A percentile compares a stretch with the other conserved stretches of the same genome.
Conservation (phyloP, 2,113 vertebrate genomes). For the Heloderma charlesbogerti region DNA sequence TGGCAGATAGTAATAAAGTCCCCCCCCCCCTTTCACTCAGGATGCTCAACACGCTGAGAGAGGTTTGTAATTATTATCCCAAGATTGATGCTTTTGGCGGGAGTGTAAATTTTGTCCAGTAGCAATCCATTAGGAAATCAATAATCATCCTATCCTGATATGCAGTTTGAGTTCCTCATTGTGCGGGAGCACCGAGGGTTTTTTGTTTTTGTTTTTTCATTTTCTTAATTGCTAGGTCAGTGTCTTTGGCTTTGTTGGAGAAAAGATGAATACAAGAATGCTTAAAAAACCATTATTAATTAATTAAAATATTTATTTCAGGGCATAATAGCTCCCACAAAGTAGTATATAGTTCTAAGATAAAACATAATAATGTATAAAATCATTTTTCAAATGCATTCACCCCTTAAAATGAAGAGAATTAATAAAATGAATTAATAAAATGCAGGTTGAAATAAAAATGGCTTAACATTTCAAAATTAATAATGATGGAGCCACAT, state of each 20-base stretch:
- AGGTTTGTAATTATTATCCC: constrained; percentile 83
- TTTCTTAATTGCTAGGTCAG: constrained; percentile 53
- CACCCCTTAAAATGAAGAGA: not conserved
- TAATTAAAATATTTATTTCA: not conserved
- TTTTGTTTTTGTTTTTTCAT: constrained; percentile 35
- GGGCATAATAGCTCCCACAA: not conserved
- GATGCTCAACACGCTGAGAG: constrained; percentile 72
- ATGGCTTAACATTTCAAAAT: not conserved
- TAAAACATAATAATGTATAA: not conserved
- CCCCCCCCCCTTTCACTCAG: constrained; percentile 68
- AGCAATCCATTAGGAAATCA: constrained; percentile 88
- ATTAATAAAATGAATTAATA: not conserved
- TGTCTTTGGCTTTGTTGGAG: constrained; percentile 38
- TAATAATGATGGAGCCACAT: not conserved
- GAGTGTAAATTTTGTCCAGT: constrained; percentile 83
- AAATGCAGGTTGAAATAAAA: not conserved
- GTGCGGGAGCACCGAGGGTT: constrained; percentile 71
- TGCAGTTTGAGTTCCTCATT: constrained; percentile 74
- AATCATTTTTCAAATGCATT: not conserved
- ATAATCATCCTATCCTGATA: constrained; percentile 81
- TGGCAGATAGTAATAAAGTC: constrained; percentile 76
- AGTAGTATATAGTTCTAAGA: not conserved
- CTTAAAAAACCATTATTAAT: not conserved
- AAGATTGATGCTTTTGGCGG: constrained; percentile 80
- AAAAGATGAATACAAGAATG: constrained; percentile 14